Evolutionary conservation across 2,113 vertebrate species (phyloP), one percentile per base, ranked within the genome.

Genomic region (Jacana jacana): DNA sequence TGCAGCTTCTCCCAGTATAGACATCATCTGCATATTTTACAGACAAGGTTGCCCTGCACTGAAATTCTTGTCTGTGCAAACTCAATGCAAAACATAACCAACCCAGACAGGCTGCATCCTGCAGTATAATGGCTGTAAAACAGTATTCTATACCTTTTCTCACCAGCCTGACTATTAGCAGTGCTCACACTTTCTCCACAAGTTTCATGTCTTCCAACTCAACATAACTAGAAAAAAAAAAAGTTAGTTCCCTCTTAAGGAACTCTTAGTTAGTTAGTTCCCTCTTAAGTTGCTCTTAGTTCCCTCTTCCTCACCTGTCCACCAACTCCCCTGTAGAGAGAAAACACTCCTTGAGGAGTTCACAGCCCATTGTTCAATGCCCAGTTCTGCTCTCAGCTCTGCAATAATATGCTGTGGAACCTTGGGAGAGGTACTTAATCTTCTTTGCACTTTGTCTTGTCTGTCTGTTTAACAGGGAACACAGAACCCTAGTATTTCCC

Each of bases 1-100:
- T 33, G 65, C 80, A 81, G 37, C 28, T 84, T 91, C 55, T 89
- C 48, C 37, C 48, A 92, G 44, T 49, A 71, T 27, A 89, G 60
- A 63, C 27, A 25, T 75, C 57, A 95, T 90, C 83, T 88, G 48
- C 31, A 60, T 92, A 81, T 92, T 92, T 92, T 64, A 91, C 73
- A 91, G 86, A 88, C 76, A 72, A 90, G 52, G 57, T 40, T 92
- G 44, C 33, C 80, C 49, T 84, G 80, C 15, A 9, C 83, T 88
- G 64, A 88, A 91, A 91, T 86, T 88, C 60, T 84, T 75, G 57
- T 63, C 65, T 75, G 33, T 77, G 39, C 33, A 90, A 90, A 81
- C n/a, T 60, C 42, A 81, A 8, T 37, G 39, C 65, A 90, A 88
- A 97, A 77, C 44, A 63, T 19, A 64, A 68, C 17, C 65, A 75